Evolutionary conservation across 2,888 invertebrate genomes (phyloP).

Genomic region (Adela reaumurella): DNA sequence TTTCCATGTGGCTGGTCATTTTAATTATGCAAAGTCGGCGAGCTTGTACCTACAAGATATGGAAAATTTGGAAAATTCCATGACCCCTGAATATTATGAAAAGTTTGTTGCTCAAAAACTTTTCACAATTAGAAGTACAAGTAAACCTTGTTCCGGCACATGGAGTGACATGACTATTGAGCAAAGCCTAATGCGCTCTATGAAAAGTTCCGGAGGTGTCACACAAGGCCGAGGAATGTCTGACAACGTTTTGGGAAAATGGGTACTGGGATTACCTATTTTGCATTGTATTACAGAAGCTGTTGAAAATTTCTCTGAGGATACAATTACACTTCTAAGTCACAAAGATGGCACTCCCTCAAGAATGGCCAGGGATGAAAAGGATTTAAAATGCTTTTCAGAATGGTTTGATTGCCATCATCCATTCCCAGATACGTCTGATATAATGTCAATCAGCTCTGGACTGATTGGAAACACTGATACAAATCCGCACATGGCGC

Average conservation of each 20-base stretch:
- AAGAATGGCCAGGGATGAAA: constrained; percentile 7
- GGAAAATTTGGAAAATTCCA: background rate
- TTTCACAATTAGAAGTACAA: background rate
- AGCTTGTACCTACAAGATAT: constrained; percentile 1
- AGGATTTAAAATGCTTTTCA: no score
- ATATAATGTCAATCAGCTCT: no score
- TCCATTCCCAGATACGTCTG: no score
- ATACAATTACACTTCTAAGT: no score
- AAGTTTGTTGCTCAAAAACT: no score
- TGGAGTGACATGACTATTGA: constrained; percentile 20
- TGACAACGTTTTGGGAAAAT: constrained; percentile 14
- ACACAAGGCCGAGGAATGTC: constrained; percentile 15
- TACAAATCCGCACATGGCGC: no score
- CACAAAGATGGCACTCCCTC: no score
- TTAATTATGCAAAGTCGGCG: constrained; percentile 7
- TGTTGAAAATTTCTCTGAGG: no score
- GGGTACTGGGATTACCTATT: constrained; percentile 12
- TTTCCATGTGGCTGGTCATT: constrained; percentile 21
- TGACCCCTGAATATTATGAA: no score
- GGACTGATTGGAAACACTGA: no score
- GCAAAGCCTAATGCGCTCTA: constrained; percentile 17
- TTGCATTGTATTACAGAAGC: constrained; percentile 13
- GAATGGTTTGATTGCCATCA: no score
- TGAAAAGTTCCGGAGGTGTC: constrained; percentile 15
- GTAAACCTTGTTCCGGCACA: constrained; percentile 7